phyloP scores from a whole-genome alignment of 2,797 vertebrate species.

The Menidia menidia region DNA sequence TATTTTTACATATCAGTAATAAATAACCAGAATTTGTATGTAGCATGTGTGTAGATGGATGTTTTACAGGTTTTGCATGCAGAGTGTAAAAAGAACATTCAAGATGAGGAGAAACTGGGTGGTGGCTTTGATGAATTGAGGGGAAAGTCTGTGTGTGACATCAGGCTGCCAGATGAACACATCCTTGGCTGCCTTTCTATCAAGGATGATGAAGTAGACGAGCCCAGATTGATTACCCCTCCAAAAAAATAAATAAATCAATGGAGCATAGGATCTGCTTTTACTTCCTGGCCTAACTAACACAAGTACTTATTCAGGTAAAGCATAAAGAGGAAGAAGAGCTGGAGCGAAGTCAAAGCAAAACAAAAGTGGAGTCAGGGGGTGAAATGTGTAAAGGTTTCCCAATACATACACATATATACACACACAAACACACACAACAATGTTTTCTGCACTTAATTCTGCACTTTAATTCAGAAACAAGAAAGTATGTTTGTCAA shows the following conservation, averaged over 20 bases:
- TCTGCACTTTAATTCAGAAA: too few species aligned
- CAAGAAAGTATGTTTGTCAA: too few species aligned
- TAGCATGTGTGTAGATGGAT: too few species aligned
- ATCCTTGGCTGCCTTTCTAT: slow-evolving; percentile 33
- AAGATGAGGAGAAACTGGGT: slow-evolving; percentile 6
- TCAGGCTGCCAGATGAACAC: slow-evolving; percentile 13
- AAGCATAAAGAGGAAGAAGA: slow-evolving; percentile 23
- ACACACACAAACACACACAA: too few species aligned
- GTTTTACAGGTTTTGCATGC: background rate
- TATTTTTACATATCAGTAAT: too few species aligned
- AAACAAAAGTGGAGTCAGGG: too few species aligned
- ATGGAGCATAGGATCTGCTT: slow-evolving; percentile 66
- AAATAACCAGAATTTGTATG: too few species aligned
- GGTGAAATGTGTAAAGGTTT: too few species aligned
- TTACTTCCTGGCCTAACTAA: slow-evolving; percentile 70
- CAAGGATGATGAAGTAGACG: slow-evolving; percentile 27
- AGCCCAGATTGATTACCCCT: slow-evolving; percentile 57
- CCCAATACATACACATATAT: too few species aligned
- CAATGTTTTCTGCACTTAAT: too few species aligned
- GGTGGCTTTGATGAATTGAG: slow-evolving; percentile 33
- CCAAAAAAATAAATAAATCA: slow-evolving; percentile 49
- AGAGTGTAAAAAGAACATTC: too few species aligned
- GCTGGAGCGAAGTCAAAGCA: slow-evolving; percentile 53
- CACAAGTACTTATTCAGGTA: slow-evolving; percentile 62
- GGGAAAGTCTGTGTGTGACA: slow-evolving; percentile 5